phyloP scores from a whole-genome alignment of 2,113 vertebrate species.

The Cavia porcellus region DNA sequence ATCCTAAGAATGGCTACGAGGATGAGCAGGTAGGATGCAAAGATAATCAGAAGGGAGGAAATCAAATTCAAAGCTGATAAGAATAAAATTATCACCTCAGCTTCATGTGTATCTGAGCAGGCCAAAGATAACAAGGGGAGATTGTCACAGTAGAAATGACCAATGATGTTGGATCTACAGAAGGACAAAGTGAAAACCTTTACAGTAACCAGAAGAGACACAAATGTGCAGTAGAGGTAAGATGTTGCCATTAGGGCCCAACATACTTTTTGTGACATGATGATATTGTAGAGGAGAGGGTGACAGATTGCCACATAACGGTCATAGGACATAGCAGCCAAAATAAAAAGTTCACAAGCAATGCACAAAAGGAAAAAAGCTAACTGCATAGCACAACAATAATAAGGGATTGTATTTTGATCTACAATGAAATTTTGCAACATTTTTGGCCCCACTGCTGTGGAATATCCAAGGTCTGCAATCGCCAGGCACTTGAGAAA shows the following conservation, averaged over 20 bases:
- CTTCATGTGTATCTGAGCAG: slow-evolving; percentile 60
- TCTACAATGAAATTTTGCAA: background rate
- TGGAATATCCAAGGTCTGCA: slow-evolving; percentile 12
- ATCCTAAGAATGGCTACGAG: background rate
- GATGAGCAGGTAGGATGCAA: slow-evolving; percentile 26
- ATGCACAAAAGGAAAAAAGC: slow-evolving; percentile 60
- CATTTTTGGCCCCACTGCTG: slow-evolving; percentile 17
- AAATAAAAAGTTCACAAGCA: slow-evolving; percentile 66
- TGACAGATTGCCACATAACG: slow-evolving; percentile 68
- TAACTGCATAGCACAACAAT: slow-evolving; percentile 68
- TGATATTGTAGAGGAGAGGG: slow-evolving; percentile 59
- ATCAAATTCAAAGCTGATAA: slow-evolving; percentile 41
- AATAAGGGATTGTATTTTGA: slow-evolving; percentile 29
- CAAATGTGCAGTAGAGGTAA: slow-evolving; percentile 45
- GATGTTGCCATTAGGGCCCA: background rate
- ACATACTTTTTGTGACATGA: slow-evolving; percentile 63
- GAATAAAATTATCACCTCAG: slow-evolving; percentile 51
- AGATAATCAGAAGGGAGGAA: background rate
- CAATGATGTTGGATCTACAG: slow-evolving; percentile 69
- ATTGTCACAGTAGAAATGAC: slow-evolving; percentile 80
- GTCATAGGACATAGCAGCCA: slow-evolving; percentile 61
- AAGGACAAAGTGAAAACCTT: slow-evolving; percentile 60
- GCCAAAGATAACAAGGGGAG: slow-evolving; percentile 72
- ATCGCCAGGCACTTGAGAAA: background rate
- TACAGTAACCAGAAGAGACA: slow-evolving; percentile 48